Evolutionary conservation across 1,140 invertebrate genomes (phyloP), one percentile per base, ranked within the genome.

Genomic region (Streblospio benedicti): DNA sequence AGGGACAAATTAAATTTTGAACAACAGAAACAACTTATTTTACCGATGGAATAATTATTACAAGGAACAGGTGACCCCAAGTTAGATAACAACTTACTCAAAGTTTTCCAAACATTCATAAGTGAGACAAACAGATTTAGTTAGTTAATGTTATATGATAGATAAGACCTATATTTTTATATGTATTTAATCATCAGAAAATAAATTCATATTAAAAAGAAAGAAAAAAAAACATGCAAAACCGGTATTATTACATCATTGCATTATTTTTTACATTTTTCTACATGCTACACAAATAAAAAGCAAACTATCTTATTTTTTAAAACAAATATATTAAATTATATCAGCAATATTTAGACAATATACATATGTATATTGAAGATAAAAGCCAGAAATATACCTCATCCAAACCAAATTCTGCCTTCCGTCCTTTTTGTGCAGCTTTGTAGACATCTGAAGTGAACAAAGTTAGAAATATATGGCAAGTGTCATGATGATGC

Each of bases 401-500:
- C 30, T 23, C 20, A 52, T 52, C 50, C 50, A 52, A 52, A 18
- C 23, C 30, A 52, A 52, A 52, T 9, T 25, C 30, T 18, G 50
- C 50, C 16, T 52, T 52, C 23, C 50, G 18, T 25, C 30, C 30
- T 2, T 52, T n/a, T 27, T 30, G 18, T 28, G 31, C 31, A 18
- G 25, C 50, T 30, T 52, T 52, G 50, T 27, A 52, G 50, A 52
- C 31, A 4, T 52, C 50, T 52, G 20, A 5, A 2, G 31, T 27
- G 18, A 30, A 12, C 2, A 51, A 4, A 4, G 27, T 2, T 25
- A 18, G 2, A 51, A 4, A 2, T 18, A 44, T 18, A 1, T 18
- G 5, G 5, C 27, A 30, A 6, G 2, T 30, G 28, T 52, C 6
- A 27, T 18, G 6, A 52, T 52, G 18, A 23, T 28, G 18, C 5